Conservation (phyloP, 2,888 invertebrate genomes). For the Coelopa pilipes region DNA sequence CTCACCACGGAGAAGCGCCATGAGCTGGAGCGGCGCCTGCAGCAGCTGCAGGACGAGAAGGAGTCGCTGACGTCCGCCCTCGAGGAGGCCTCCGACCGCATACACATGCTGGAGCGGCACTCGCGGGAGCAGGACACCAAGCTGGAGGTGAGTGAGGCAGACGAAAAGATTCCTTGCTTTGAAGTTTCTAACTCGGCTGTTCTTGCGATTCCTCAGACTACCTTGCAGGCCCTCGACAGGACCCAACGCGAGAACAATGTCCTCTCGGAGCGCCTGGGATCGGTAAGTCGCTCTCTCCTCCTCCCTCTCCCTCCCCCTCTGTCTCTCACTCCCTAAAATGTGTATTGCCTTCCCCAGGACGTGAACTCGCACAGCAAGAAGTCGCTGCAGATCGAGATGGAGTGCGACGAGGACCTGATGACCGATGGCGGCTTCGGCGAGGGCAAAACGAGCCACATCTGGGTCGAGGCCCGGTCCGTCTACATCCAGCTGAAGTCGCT, state of each 20-base stretch:
- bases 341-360: too few relatives aligned
- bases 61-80: slow-evolving; percentile 81
- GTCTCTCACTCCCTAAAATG: too few relatives aligned
- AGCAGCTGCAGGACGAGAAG: slow-evolving; percentile 80
- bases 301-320: too few relatives aligned
- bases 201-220: slow-evolving; percentile 66
- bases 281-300: slow-evolving; percentile 62
- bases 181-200: background rate
- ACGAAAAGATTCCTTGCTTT: background rate
- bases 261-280: slow-evolving; percentile 76
- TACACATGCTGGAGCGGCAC: slow-evolving; percentile 85
- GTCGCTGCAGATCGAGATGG: slow-evolving; percentile 92
- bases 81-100: slow-evolving; percentile 91
- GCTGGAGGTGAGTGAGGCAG: slow-evolving; percentile 57
- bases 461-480: slow-evolving; percentile 76
- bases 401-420: slow-evolving; percentile 77
- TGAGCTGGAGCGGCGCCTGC: slow-evolving; percentile 85
- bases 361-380: slow-evolving; percentile 65
- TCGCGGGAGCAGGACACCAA: slow-evolving; percentile 80
- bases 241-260: slow-evolving; percentile 78
- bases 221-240: slow-evolving; percentile 76
- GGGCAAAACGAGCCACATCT: slow-evolving; percentile 69
- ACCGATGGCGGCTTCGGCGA: slow-evolving; percentile 62
- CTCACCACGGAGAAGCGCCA: slow-evolving; percentile 83
- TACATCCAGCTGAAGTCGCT: slow-evolving; percentile 79